phyloP scores from a whole-genome alignment of 2,113 vertebrate genomes.

The Paramormyrops kingsleyae region DNA sequence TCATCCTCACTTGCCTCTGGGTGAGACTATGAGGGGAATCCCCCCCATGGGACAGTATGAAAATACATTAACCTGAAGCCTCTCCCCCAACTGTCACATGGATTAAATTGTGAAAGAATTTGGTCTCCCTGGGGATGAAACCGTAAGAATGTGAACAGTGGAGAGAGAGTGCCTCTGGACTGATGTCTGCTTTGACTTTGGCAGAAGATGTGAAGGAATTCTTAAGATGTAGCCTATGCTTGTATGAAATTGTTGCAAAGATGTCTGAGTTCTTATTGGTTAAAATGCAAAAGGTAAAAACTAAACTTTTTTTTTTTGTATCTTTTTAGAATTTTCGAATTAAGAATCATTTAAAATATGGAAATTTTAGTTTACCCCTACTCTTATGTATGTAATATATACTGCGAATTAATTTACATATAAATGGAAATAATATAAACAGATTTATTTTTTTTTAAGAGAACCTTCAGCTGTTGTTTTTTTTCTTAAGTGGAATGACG shows the following conservation, averaged over 20 bases:
- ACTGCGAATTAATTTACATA: not conserved
- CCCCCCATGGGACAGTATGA: not conserved
- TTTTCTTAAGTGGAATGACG: not conserved
- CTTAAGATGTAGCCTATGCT: not conserved
- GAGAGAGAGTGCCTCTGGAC: not conserved
- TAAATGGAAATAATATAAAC: not conserved
- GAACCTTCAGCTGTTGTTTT: not conserved
- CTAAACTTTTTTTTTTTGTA: not conserved
- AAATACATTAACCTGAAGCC: constrained; percentile 16
- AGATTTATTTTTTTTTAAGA: not conserved
- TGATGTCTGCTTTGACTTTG: not conserved
- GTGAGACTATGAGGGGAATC: not conserved
- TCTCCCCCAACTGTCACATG: not conserved
- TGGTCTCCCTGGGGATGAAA: not conserved
- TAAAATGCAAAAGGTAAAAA: not conserved
- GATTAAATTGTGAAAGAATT: constrained; percentile 14
- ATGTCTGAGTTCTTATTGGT: not conserved
- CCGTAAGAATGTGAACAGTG: not conserved
- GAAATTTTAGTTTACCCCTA: not conserved
- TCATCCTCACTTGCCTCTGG: not conserved
- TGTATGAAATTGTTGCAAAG: not conserved
- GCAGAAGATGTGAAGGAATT: not conserved
- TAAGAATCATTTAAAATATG: not conserved
- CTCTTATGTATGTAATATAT: not conserved
- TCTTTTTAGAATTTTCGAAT: not conserved